These are phyloP conservation scores for Rhinichthys klamathensis DNA, from an alignment of 2,113 vertebrate species.

Conservation along the genomic window DNA sequence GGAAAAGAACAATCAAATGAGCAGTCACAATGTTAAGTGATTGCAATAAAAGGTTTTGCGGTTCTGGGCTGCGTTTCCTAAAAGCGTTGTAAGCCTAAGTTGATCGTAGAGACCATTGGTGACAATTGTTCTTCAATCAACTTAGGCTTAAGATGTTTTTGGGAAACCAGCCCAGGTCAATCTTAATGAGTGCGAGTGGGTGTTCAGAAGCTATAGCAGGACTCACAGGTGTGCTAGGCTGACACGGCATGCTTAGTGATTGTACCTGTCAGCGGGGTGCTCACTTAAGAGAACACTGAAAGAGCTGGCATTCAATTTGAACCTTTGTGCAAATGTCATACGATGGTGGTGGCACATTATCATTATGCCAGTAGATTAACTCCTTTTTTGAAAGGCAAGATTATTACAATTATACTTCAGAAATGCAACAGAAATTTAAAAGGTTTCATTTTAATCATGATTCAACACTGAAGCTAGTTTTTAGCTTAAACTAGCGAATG, in stretches of 20 bases:
- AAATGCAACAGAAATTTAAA: not conserved
- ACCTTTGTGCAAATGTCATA: not conserved
- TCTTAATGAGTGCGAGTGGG: not conserved
- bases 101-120: too few relatives aligned
- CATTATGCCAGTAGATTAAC: not conserved
- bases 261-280: not conserved
- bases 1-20: not conserved
- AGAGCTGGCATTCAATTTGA: not conserved
- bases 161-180: not conserved
- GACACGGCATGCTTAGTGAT: not conserved
- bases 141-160: too few relatives aligned
- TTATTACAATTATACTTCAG: not conserved
- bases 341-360: not conserved
- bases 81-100: too few relatives aligned
- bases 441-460: not conserved
- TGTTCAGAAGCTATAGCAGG: not conserved
- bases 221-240: not conserved
- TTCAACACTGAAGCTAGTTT: not conserved
- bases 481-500: not conserved
- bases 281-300: constrained; percentile 12
- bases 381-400: not conserved
- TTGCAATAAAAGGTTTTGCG: not conserved
- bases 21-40: not conserved
- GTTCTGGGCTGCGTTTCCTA: not conserved
- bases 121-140: too few relatives aligned